Percentiles rank a stretch among this genome's conserved stretches.
phyloP scores from a whole-genome alignment of 64 coral and sea anemone genomes.

The Montipora efflorescens region DNA sequence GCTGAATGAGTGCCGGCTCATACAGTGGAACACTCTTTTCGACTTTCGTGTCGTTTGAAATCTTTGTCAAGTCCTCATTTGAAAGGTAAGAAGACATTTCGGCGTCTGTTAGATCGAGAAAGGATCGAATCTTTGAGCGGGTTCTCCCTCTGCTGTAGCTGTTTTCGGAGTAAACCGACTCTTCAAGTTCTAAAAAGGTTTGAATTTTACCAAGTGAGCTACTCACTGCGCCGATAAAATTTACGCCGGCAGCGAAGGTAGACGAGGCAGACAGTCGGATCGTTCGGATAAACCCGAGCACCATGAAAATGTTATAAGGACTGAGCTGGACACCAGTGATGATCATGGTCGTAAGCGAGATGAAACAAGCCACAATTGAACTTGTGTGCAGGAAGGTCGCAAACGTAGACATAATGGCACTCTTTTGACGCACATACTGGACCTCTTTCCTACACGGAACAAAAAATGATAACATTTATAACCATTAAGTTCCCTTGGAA shows the following conservation, averaged over 20 bases:
- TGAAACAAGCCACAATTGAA: conserved; percentile 78
- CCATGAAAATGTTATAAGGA: conserved; percentile 84
- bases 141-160: conserved; percentile 71
- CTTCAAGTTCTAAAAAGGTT: conserved; percentile 75
- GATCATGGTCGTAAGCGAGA: conserved; percentile 84
- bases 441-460: conserved; percentile 73
- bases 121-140: conserved; percentile 75
- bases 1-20: conserved; percentile 34
- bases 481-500: too few species aligned
- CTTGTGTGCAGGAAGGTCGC: conserved; percentile 88
- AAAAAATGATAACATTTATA: neutral
- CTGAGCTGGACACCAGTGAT: conserved; percentile 66
- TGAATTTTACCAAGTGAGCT: conserved; percentile 73
- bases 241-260: conserved; percentile 78
- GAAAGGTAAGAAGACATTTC: conserved; percentile 76
- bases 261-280: conserved; percentile 85
- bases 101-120: conserved; percentile 78
- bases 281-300: conserved; percentile 77
- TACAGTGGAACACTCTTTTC: conserved; percentile 57
- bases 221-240: conserved; percentile 63
- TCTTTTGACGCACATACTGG: conserved; percentile 74
- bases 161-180: conserved; percentile 63
- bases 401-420: conserved; percentile 79
- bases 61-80: conserved; percentile 77
- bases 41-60: conserved; percentile 69